Conservation (phyloP, 2,797 vertebrate genomes). For the Microhierax caerulescens region DNA sequence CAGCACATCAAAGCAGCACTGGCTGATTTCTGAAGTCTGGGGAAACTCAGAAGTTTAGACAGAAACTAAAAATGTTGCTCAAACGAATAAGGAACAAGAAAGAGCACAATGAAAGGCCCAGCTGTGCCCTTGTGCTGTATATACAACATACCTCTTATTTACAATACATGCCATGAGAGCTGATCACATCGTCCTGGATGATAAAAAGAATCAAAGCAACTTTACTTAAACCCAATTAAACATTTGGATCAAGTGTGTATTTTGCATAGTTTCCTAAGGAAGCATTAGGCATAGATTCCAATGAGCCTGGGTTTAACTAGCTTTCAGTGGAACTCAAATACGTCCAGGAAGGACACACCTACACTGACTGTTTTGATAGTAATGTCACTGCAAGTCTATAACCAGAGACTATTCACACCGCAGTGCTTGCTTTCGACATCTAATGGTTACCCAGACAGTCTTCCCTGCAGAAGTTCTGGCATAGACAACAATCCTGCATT, state of each 20-base stretch:
- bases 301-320: not conserved
- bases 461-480: not conserved
- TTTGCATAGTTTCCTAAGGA: not conserved
- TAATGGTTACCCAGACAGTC: not conserved
- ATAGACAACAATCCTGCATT: not conserved
- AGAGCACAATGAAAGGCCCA: not conserved
- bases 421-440: not conserved
- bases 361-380: not conserved
- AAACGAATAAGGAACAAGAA: not conserved
- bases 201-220: not conserved
- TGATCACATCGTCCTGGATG: not conserved
- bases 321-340: slow-evolving; percentile 4
- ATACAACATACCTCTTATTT: not conserved
- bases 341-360: slow-evolving; percentile 1
- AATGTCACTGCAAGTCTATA: not conserved
- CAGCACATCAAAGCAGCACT: not conserved
- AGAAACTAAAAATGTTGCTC: not conserved
- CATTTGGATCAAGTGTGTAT: not conserved
- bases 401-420: not conserved
- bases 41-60: not conserved
- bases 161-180: not conserved
- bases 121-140: not conserved
- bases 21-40: not conserved
- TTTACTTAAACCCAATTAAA: not conserved
- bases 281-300: not conserved